Evolutionary conservation across 92 coral and sea anemone species (phyloP), one percentile per base, ranked within the genome.

Genomic region (Plumapathes pennacea): DNA sequence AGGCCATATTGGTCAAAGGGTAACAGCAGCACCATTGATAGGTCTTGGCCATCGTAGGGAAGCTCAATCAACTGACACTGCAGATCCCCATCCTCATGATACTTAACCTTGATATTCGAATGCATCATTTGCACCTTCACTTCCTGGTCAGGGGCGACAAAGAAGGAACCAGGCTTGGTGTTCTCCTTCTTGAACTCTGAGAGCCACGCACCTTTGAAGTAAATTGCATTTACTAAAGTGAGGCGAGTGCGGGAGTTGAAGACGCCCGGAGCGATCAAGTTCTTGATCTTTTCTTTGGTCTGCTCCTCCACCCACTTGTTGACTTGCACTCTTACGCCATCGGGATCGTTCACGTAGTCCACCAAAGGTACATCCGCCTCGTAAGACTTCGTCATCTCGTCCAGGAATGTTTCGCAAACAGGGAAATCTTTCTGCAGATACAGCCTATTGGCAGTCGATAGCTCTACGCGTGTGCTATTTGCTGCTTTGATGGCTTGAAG

Each of bases 191-290:
- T 10, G 31, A 91, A 87, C 55, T 75, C 63, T 13, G 71, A 66
- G 53, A 71, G 50, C 96, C 97, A 91, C 9, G 81, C 63, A 31
- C 97, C 97, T 37, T 80, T 87, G 82, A 87, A 91, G 71, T 91
- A 87, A 15, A 91, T 72, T 10, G 97, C 97, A 69, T 87, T 91
- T 27, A 77, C 83, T 45, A 91, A 60, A 15, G 90, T 75, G 27
- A 82, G 53, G 24, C 81, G 55, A 4, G 97, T 89, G 25, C 28
- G 72, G 3, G 63, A 0, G 38, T 38, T 70, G 17, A 89, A 71
- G 13, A 57, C 82, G 17, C 89, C 89, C 23, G 21, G 20, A 0
- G 70, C 45, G 19, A 89, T 62, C 56, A 85, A 41, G 53, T 80
- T 76, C 47, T 70, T 71, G 26, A 89, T 89, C 75, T 80, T 85